Base-by-base conservation (phyloP, 2,888 invertebrate genomes). In the Xylota sylvarum region DNA sequence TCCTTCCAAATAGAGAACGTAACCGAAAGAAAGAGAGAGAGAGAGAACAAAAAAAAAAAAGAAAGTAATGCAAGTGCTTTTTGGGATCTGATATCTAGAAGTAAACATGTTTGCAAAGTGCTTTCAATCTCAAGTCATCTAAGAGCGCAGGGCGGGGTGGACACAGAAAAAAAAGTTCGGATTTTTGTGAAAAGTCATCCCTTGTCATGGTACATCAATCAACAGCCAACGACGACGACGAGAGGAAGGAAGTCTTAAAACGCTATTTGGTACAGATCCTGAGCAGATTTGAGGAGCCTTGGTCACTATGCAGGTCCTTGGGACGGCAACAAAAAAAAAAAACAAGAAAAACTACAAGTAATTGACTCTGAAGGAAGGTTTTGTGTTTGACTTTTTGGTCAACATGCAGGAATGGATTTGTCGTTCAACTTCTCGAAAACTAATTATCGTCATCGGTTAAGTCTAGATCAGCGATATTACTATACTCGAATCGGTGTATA, bases 101-200 rank as follows among this genome's bases (percentile, higher is more conserved):
- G 82, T 78, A 86, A 86, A 86, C 86, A 86, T 73, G 86, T 64
- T 86, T 72, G 86, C 50, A 82, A 86, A 86, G 86, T 86, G 82
- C 77, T 86, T 73, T 86, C 86, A 56, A 73, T 78, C 55, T 67
- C 72, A 60, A 65, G 52, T 58, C 50, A 64, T 80, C 50, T 46
- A 32, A 12, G 12, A 43, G 23, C 4, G 2, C 23, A 10, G 7
- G 14, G 19, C n/a, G 17, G 6, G 30, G 37, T 17, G 5, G 35
- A 37, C 1, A 12, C 23, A 10, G 10, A 37, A 37, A 48, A 84
- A 79, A 80, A 80, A 76, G 37, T 76, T 69, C 4, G 64, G 67
- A 73, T 48, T 73, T 73, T 73, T 37, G 52, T 67, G 62, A 72
- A 67, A 81, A 81, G 72, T 81, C 81, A 81, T 86, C 73, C 60